Evolutionary conservation across 2,113 vertebrate genomes (phyloP).

Genomic region (Girardinichthys multiradiatus): DNA sequence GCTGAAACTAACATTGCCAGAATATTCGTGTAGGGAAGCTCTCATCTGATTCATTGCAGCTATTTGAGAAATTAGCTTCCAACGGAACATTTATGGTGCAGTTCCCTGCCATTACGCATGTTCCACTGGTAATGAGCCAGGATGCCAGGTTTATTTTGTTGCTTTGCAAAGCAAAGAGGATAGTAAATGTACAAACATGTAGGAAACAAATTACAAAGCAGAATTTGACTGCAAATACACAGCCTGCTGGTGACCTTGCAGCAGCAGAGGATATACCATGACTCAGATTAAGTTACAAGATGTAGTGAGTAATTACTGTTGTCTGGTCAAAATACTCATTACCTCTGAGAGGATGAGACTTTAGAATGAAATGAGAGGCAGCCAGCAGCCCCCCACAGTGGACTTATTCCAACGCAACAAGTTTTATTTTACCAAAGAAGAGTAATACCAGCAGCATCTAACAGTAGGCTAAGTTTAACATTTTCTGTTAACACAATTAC

Average conservation of each 20-base stretch:
- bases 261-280: not conserved
- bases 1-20: too few species aligned
- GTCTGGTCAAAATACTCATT: not conserved
- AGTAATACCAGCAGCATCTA: not conserved
- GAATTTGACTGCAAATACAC: not conserved
- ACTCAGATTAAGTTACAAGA: conserved; percentile 2
- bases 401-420: not conserved
- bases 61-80: too few species aligned
- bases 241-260: not conserved
- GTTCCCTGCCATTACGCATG: too few species aligned
- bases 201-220: not conserved
- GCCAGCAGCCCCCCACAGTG: conserved; percentile 1
- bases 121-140: too few species aligned
- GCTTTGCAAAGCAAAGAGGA: not conserved
- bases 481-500: not conserved
- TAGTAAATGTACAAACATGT: not conserved
- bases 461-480: not conserved
- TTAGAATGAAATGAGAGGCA: not conserved
- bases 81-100: too few species aligned
- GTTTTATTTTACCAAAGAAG: not conserved
- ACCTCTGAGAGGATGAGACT: not conserved
- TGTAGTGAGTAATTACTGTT: not conserved
- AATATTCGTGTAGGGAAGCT: too few species aligned
- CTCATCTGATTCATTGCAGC: too few species aligned
- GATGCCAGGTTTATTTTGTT: not conserved